Conservation (phyloP, 2,113 vertebrate genomes). For the Apteryx owenii region DNA sequence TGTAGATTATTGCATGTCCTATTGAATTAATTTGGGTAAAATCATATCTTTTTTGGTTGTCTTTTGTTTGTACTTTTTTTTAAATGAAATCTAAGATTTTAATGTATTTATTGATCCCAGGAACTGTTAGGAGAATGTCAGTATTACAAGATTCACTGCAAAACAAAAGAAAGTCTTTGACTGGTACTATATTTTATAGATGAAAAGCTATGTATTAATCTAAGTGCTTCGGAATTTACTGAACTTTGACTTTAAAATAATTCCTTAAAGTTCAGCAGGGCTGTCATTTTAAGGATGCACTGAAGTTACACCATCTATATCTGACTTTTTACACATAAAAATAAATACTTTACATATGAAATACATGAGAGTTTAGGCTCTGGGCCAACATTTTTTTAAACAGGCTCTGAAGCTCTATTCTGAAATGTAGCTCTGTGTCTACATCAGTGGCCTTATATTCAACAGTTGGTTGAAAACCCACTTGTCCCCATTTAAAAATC, state of each 20-base stretch:
- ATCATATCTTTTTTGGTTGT: not conserved
- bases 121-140: not conserved
- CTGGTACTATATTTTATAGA: not conserved
- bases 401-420: not conserved
- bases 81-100: not conserved
- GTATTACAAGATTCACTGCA: not conserved
- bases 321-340: not conserved
- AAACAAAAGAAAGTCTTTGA: not conserved
- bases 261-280: not conserved
- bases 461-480: conserved; percentile 8
- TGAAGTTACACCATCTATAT: not conserved
- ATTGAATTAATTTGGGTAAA: not conserved
- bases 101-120: not conserved
- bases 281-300: not conserved
- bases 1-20: not conserved
- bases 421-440: not conserved
- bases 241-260: not conserved
- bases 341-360: not conserved
- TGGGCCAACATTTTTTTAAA: not conserved
- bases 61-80: not conserved
- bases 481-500: not conserved
- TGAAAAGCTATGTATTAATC: not conserved
- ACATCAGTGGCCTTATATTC: not conserved
- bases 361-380: not conserved
- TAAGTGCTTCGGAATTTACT: not conserved